Base-by-base conservation (phyloP, 2,113 vertebrate genomes). In the Stictonetta naevosa region DNA sequence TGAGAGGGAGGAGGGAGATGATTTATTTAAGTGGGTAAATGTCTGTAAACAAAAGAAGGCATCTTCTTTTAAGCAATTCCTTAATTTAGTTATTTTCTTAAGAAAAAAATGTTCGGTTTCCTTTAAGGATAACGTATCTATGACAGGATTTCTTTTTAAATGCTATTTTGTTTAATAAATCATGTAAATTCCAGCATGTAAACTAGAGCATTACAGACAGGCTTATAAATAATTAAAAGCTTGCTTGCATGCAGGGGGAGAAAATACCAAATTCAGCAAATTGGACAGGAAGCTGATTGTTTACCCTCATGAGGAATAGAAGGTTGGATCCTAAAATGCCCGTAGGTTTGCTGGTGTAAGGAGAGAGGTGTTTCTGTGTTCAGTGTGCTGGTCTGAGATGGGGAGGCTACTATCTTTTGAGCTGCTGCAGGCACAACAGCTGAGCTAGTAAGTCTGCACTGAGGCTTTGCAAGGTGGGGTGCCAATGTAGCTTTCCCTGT, bases 181-280 rank as follows among this genome's bases (percentile, higher is more conserved):
- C 93, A 92, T 94, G 94, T 52, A 90, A 94, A 95, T 84, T 83
- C 74, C 75, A 78, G 89, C 89, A 29, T 95, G 89, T 94, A 97
- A 97, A 96, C 90, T 53, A 73, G 83, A 96, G 80, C 92, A 80
- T 80, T 95, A 95, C 90, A 91, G 95, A 34, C 89, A 86, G 68
- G 56, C 82, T 94, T 77, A 77, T 97, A 84, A 97, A 97, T 97
- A 96, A 97, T 96, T 97, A 95, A 97, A 80, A 83, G 82, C 86
- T 94, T 4, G 2, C 90, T 95, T 95, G 73, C 79, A 46, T 80
- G 77, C 84, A 83, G n/a, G 64, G 82, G 59, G 55, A 86, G 81
- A 92, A 93, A 94, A 95, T 42, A 72, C 38, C 62, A 50, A 81
- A 25, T 83, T 86, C 81, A 92, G 76, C 83, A 89, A 81, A 93